Percentiles rank a stretch among this genome's conserved stretches.
Conservation (phyloP, 2,113 vertebrate genomes). For the Blennius ocellaris region DNA sequence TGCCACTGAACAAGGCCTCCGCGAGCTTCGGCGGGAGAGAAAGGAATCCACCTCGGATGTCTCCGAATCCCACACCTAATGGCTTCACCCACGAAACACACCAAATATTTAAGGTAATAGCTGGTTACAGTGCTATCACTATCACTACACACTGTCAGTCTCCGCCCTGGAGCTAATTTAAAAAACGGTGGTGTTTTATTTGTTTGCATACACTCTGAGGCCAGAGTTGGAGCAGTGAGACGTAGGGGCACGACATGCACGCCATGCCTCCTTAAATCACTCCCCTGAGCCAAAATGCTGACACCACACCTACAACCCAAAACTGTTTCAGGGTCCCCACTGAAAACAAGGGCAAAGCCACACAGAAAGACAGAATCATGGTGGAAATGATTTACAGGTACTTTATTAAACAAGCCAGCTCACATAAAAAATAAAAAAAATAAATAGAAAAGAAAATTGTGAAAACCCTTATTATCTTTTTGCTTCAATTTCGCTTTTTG, state of each 20-base stretch:
- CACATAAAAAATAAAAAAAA: too few species aligned
- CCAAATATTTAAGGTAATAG: conserved; percentile 85
- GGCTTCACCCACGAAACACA: conserved; percentile 71
- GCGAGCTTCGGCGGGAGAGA: conserved; percentile 35
- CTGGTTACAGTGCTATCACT: conserved; percentile 78
- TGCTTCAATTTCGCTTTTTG: background rate
- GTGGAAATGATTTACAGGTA: conserved; percentile 12
- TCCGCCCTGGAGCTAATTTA: conserved; percentile 81
- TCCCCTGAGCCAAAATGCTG: conserved; percentile 76
- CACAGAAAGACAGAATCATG: conserved; percentile 7
- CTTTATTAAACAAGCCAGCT: background rate
- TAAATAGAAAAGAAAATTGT: too few species aligned
- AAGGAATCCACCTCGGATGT: conserved; percentile 17
- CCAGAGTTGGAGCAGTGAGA: conserved; percentile 71
- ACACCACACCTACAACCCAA: conserved; percentile 62
- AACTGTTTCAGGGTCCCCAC: conserved; percentile 58
- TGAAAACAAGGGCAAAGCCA: conserved; percentile 25
- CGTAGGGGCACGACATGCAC: conserved; percentile 67
- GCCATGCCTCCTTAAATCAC: conserved; percentile 80
- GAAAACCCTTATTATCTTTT: background rate
- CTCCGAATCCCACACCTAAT: conserved; percentile 56
- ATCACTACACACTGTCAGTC: conserved; percentile 76
- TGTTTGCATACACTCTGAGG: conserved; percentile 75
- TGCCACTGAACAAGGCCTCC: conserved; percentile 19
- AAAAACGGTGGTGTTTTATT: conserved; percentile 73